Evolutionary conservation across 2,797 vertebrate species (phyloP).

Genomic region (Cossypha polioptera): DNA sequence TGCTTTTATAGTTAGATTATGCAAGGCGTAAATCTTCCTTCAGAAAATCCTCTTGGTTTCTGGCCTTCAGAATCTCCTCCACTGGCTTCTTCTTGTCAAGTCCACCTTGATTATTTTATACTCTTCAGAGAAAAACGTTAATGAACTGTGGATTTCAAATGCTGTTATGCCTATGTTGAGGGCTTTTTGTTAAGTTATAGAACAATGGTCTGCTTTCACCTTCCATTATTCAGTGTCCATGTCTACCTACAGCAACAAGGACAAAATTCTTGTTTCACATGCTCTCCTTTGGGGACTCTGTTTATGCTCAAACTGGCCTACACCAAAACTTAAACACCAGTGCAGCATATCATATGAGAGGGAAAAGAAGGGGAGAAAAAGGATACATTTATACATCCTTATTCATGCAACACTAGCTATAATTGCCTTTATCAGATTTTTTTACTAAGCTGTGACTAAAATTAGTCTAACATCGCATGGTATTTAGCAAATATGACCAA

Average conservation of each 20-base stretch:
- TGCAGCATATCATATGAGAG: not conserved
- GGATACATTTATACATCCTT: not conserved
- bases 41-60: not conserved
- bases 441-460: not conserved
- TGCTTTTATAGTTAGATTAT: not conserved
- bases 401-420: not conserved
- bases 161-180: rapidly evolving
- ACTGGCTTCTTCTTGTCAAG: not conserved
- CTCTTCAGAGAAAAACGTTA: not conserved
- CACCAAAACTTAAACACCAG: not conserved
- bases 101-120: not conserved
- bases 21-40: not conserved
- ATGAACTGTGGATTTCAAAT: not conserved
- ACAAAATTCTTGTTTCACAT: not conserved
- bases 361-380: not conserved
- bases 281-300: not conserved
- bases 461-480: not conserved
- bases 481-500: not conserved
- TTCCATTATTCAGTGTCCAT: not conserved
- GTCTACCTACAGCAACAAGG: not conserved
- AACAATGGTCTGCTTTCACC: not conserved
- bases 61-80: not conserved
- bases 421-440: not conserved
- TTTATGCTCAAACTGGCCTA: not conserved
- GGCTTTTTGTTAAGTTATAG: not conserved